These are phyloP conservation scores for Dinoponera quadriceps DNA, from an alignment of 1,140 invertebrate species.

Conservation along the genomic window DNA sequence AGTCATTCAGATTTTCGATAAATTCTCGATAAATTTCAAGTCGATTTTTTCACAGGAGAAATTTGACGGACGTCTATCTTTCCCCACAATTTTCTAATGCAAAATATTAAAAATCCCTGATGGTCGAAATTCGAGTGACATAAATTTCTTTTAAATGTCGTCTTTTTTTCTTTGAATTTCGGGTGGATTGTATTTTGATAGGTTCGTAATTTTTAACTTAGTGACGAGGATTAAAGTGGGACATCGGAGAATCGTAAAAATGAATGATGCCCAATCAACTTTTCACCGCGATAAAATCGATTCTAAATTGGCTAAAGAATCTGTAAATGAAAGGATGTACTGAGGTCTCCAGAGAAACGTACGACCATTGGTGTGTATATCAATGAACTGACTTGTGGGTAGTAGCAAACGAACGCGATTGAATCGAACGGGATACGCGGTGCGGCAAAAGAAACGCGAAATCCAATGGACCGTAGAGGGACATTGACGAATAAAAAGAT, in stretches of 20 bases:
- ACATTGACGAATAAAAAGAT: slow-evolving; percentile 40
- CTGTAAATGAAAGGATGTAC: slow-evolving; percentile 1
- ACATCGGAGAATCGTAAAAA: background rate
- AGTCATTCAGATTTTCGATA: background rate
- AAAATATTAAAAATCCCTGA: background rate
- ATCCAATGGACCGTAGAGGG: slow-evolving; percentile 13
- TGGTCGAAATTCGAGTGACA: background rate
- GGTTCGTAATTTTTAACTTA: too few species aligned
- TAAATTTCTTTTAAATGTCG: background rate
- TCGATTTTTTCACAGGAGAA: background rate
- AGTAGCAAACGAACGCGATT: background rate
- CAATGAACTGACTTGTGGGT: slow-evolving; percentile 29
- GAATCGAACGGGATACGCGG: slow-evolving; percentile 9
- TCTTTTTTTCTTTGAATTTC: too few species aligned
- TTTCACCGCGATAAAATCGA: slow-evolving; percentile 7
- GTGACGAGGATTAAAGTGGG: background rate
- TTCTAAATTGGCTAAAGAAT: slow-evolving; percentile 31
- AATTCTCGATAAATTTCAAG: slow-evolving; percentile 26
- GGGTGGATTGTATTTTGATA: too few species aligned
- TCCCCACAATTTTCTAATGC: background rate
- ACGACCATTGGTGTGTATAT: background rate
- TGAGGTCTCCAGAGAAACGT: slow-evolving; percentile 2
- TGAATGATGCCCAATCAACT: background rate
- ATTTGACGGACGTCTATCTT: background rate
- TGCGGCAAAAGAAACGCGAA: slow-evolving; percentile 17